Conservation (phyloP, 2,888 invertebrate genomes). For the Tenodera sinensis region DNA sequence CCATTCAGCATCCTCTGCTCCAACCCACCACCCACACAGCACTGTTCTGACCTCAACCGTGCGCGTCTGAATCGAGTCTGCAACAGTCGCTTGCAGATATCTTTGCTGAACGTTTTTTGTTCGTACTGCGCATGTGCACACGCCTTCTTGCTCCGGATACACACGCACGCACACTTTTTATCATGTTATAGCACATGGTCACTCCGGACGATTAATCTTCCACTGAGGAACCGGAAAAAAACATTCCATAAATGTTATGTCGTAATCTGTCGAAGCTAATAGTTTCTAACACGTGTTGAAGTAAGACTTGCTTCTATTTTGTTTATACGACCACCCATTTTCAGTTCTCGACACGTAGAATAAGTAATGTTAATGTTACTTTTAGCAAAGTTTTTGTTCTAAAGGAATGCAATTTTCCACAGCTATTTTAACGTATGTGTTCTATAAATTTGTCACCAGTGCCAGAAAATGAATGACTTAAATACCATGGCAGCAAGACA, state of each 20-base stretch:
- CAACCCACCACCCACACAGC: neutral
- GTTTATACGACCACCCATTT: no score
- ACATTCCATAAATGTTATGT: neutral
- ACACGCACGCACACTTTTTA: neutral
- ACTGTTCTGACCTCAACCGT: neutral
- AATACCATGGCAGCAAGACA: no score
- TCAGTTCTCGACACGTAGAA: no score
- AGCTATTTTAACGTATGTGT: no score
- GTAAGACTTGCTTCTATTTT: no score
- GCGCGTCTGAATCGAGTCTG: neutral
- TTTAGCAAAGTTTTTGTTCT: no score
- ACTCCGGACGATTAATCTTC: neutral
- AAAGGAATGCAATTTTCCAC: no score
- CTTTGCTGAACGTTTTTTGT: neutral
- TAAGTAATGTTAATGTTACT: no score
- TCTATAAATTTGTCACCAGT: no score
- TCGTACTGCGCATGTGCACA: neutral
- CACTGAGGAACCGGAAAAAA: neutral
- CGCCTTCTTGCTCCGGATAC: neutral
- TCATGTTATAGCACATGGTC: neutral
- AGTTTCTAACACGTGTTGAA: no score
- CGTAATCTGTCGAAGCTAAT: no score
- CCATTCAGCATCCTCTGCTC: neutral
- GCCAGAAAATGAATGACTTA: no score
- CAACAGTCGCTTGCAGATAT: neutral